Conservation (phyloP, 2,113 vertebrate genomes). For the Sinocyclocheilus grahami region DNA sequence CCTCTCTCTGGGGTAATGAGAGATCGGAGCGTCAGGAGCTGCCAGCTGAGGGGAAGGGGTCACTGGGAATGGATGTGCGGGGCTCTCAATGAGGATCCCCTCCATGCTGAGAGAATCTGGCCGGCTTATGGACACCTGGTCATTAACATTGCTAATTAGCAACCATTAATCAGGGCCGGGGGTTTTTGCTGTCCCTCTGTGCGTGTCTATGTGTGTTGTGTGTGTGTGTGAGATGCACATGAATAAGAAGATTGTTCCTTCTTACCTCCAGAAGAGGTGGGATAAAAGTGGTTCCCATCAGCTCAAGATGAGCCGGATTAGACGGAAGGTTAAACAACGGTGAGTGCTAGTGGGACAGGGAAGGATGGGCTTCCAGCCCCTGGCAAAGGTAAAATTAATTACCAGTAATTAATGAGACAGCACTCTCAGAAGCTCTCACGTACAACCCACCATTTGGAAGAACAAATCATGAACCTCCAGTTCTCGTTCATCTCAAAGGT, state of each 20-base stretch:
- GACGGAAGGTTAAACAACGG: constrained; percentile 83
- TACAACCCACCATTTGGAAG: constrained; percentile 61
- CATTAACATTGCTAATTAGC: constrained; percentile 99
- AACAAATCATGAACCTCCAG: constrained; percentile 47
- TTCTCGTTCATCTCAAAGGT: constrained; percentile 38
- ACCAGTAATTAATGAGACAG: constrained; percentile 84
- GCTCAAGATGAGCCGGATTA: constrained; percentile 87
- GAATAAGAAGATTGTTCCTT: constrained; percentile 92
- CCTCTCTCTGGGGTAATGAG: constrained; percentile 85
- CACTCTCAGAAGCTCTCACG: constrained; percentile 52
- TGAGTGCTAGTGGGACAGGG: constrained; percentile 59
- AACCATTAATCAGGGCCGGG: constrained; percentile 96
- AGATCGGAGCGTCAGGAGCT: constrained; percentile 79
- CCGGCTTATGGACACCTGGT: constrained; percentile 98
- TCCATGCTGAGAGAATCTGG: constrained; percentile 93
- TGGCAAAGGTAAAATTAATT: constrained; percentile 78
- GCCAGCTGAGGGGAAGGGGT: constrained; percentile 87
- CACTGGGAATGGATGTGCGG: constrained; percentile 90
- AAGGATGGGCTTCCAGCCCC: constrained; percentile 69
- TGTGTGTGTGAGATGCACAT: constrained; percentile 75
- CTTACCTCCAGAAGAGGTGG: constrained; percentile 85
- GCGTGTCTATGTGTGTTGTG: constrained; percentile 73
- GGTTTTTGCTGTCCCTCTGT: constrained; percentile 72
- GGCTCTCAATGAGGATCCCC: constrained; percentile 88
- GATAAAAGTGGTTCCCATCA: constrained; percentile 89